Evolutionary conservation across 2,888 invertebrate species (phyloP).

Genomic region (Papilio demoleus): DNA sequence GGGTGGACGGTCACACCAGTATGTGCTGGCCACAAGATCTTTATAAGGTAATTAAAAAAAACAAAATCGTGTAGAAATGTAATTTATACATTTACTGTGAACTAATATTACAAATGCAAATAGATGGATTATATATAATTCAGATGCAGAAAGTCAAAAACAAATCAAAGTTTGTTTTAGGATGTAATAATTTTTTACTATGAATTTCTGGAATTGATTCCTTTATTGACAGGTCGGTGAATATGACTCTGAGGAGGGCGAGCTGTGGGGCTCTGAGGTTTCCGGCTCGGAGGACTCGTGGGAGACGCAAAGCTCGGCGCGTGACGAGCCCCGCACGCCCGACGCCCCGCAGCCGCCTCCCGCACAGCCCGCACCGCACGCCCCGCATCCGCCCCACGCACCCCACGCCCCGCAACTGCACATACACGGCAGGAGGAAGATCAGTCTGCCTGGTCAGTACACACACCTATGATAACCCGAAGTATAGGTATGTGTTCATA

Average conservation of each 20-base stretch:
- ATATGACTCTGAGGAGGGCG: conserved; percentile 90
- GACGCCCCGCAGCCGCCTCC: conserved; percentile 47
- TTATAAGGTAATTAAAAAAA: conserved; percentile 89
- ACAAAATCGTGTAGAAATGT: too few relatives aligned
- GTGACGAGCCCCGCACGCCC: conserved; percentile 63
- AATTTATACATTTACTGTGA: too few relatives aligned
- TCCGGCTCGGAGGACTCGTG: conserved; percentile 89
- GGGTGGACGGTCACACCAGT: conserved; percentile 93
- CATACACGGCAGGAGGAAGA: conserved; percentile 30
- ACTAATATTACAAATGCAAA: too few relatives aligned
- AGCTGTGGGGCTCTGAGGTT: conserved; percentile 87
- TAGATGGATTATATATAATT: too few relatives aligned
- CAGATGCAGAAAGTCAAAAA: too few relatives aligned
- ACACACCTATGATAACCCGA: background rate
- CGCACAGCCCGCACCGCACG: conserved; percentile 42
- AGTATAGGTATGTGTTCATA: too few relatives aligned
- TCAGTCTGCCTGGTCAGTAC: conserved; percentile 31
- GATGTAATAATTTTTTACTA: too few relatives aligned
- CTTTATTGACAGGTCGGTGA: conserved; percentile 82
- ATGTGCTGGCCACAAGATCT: conserved; percentile 97
- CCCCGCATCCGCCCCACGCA: conserved; percentile 12
- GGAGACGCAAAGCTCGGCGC: conserved; percentile 90
- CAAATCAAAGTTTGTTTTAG: too few relatives aligned
- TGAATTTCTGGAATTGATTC: background rate
- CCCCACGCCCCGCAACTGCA: conserved; percentile 15